These are phyloP conservation scores for Hydraecia micacea DNA, from an alignment of 2,888 invertebrate species.

Conservation along the genomic window DNA sequence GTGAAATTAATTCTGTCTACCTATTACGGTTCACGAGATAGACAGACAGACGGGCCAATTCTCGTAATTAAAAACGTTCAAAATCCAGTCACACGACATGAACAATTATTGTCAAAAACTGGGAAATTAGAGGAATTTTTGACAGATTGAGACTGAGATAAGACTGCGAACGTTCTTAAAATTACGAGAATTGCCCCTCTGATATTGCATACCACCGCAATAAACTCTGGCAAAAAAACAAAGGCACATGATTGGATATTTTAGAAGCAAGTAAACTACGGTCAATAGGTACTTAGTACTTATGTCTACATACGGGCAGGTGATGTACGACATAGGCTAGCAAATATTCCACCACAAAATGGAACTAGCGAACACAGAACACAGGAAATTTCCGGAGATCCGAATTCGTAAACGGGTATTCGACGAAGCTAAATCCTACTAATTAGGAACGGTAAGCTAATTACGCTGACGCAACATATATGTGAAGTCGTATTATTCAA, in stretches of 20 bases:
- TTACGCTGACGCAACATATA: slow-evolving; percentile 39
- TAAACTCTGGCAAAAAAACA: not conserved
- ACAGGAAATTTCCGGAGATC: slow-evolving; percentile 36
- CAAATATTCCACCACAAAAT: slow-evolving; percentile 35
- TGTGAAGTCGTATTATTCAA: slow-evolving; percentile 33
- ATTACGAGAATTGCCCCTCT: too few species aligned
- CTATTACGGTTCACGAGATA: too few species aligned
- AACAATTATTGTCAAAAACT: too few species aligned
- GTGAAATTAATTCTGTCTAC: too few species aligned
- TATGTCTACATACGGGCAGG: not conserved
- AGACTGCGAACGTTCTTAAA: too few species aligned
- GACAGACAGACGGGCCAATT: too few species aligned
- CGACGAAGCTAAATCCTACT: slow-evolving; percentile 40
- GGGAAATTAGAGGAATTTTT: too few species aligned
- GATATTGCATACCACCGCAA: not conserved
- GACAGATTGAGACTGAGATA: too few species aligned
- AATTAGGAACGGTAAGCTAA: slow-evolving; percentile 43
- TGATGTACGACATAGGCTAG: not conserved
- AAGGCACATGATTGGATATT: not conserved
- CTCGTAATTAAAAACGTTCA: too few species aligned
- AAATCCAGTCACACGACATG: too few species aligned
- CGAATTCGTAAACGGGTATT: slow-evolving; percentile 33
- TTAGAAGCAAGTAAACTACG: not conserved
- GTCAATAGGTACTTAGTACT: not conserved
- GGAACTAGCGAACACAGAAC: slow-evolving; percentile 22